Percentiles rank a stretch among this genome's conserved stretches.
Conservation (phyloP, 2,797 vertebrate genomes). For the Gorsachius magnificus region DNA sequence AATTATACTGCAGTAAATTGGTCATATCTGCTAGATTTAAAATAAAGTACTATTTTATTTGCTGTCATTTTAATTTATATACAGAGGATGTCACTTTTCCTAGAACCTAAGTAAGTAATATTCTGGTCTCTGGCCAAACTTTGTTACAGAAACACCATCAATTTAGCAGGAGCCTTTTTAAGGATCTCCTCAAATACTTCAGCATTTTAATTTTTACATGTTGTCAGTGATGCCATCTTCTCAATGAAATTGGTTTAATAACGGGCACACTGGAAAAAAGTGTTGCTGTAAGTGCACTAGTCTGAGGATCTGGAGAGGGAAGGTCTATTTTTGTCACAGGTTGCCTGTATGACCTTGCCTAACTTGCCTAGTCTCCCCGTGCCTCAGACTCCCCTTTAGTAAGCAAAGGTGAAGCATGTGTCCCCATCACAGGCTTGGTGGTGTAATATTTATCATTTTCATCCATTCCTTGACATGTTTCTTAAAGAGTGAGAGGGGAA, state of each 20-base stretch:
- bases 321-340: background rate
- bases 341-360: background rate
- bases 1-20: background rate
- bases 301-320: background rate
- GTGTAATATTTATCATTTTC: background rate
- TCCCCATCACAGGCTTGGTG: background rate
- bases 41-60: background rate
- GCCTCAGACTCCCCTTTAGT: background rate
- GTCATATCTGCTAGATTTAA: background rate
- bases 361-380: background rate
- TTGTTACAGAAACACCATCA: background rate
- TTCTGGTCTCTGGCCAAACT: background rate
- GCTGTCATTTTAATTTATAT: background rate
- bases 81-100: background rate
- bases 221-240: background rate
- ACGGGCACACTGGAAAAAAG: background rate
- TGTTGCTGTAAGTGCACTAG: background rate
- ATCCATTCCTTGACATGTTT: background rate
- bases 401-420: rapidly evolving
- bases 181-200: background rate
- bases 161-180: background rate
- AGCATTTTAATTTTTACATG: background rate
- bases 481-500: background rate
- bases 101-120: background rate
- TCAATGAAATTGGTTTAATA: background rate